These are phyloP conservation scores for Petrolisthes manimaculis DNA, from an alignment of 2,888 invertebrate genomes.

Conservation along the genomic window DNA sequence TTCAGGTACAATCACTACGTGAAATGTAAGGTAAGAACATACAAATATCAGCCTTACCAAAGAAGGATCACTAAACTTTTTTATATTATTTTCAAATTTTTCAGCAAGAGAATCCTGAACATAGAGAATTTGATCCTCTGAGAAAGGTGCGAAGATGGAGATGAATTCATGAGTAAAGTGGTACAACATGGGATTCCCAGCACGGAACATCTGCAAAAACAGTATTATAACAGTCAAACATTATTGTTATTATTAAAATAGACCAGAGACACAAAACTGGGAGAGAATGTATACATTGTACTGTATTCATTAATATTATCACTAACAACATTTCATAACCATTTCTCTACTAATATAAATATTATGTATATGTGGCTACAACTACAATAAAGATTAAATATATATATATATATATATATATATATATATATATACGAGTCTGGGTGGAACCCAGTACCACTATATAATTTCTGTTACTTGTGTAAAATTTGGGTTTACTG, in stretches of 20 bases:
- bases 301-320: neutral
- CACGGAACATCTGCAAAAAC: neutral
- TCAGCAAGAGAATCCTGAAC: neutral
- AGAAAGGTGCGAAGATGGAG: constrained; percentile 11
- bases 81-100: neutral
- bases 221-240: neutral
- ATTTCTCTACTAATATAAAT: neutral
- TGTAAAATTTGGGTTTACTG: too few species aligned
- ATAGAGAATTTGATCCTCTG: constrained; percentile 26
- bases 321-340: neutral
- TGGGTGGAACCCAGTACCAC: neutral
- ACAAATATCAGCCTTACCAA: neutral
- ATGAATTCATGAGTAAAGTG: constrained; percentile 14
- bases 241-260: neutral
- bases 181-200: neutral
- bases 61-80: neutral
- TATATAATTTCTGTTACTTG: neutral
- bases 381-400: neutral
- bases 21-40: neutral
- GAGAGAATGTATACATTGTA: neutral
- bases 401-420: neutral
- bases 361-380: neutral
- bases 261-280: neutral
- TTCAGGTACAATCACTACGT: neutral
- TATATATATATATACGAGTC: neutral